These are phyloP conservation scores for Dugesia japonica DNA, from an alignment of 2,888 invertebrate genomes.

Conservation along the genomic window DNA sequence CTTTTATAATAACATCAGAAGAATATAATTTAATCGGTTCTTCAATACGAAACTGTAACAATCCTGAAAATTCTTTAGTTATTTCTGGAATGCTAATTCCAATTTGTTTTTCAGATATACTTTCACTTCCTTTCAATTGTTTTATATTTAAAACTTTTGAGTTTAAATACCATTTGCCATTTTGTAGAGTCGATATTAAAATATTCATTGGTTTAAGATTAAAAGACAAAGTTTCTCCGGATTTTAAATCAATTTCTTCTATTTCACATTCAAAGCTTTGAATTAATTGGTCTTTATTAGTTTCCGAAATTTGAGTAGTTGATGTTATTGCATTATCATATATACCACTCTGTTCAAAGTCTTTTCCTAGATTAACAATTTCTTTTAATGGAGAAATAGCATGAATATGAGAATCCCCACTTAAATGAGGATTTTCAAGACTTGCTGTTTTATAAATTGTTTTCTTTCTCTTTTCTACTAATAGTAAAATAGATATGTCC, in stretches of 20 bases:
- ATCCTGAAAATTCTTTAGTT: neutral
- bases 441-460: neutral
- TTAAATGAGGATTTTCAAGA: neutral
- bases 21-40: neutral
- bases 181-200: neutral
- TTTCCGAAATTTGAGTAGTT: neutral
- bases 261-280: constrained; percentile 12
- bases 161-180: neutral
- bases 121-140: neutral
- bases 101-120: neutral
- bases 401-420: neutral
- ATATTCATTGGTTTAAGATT: neutral
- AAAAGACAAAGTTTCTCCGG: constrained; percentile 25
- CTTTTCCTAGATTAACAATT: neutral
- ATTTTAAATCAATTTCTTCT: constrained; percentile 27
- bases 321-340: neutral
- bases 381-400: neutral
- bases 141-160: neutral
- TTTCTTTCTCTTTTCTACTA: neutral
- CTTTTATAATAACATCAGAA: neutral
- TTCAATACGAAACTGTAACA: neutral
- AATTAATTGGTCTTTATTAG: neutral
- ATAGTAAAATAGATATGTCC: neutral
- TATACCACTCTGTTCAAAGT: neutral
- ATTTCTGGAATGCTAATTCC: neutral